Evolutionary conservation across 1,140 invertebrate genomes (phyloP), one percentile per base, ranked within the genome.

Genomic region (Coelopa frigida): DNA sequence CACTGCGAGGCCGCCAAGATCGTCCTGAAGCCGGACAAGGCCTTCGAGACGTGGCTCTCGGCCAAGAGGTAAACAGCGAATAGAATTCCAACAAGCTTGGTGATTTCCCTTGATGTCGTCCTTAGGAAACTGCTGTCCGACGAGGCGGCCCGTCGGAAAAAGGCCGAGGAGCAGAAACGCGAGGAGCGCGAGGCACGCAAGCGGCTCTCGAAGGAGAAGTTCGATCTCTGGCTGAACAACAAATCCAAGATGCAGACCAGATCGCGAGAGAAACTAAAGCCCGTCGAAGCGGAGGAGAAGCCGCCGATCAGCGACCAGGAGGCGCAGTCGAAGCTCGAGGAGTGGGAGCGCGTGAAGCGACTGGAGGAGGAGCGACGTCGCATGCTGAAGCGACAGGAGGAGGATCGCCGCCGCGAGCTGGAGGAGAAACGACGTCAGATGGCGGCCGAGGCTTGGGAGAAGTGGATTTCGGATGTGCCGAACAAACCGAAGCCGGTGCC

Each of bases 401-500:
- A 50, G 20, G 24, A 45, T 23, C 27, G 31, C 7, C 43, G 37
- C 10, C 27, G 24, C 12, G 4, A 21, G 22, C 14, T 40, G 10
- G 43, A 46, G 22, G 43, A 50, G 24, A 17, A 45, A 32, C 43
- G 48, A 11, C 48, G 43, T 23, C 43, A 50, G 31, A 32, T 45
- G 29, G 48, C 48, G 6, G 43, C 20, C 0, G 48, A 50, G 12
- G 45, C 45, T 11, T 55, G 44, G 45, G 33, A 53, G 6, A 49
- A 49, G 38, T 56, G 54, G 54, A 8, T 49, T 14, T 31, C 46
- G 7, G 32, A 33, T 17, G 48, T 44, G 7, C 37, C 43, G 5
- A 37, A 44, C 11, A 52, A 53, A 45, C 48, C 54, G 12, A 53
- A 51, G 37, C 54, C 54, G 10, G 54, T 56, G 14, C 54, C 51